phyloP scores from a whole-genome alignment of 1,140 invertebrate species.

The Papilio aristodemus region DNA sequence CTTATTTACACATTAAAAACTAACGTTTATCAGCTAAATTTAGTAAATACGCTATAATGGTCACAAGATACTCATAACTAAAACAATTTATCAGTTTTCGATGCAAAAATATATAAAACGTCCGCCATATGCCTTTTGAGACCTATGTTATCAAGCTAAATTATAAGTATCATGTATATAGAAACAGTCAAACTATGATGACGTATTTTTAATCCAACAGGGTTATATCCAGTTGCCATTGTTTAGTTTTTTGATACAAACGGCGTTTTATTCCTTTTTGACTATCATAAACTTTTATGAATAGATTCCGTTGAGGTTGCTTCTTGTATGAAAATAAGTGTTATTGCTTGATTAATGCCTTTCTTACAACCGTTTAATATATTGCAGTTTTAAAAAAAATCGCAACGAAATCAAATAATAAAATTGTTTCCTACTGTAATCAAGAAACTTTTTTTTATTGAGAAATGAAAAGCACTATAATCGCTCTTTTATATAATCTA shows the following conservation, averaged over 20 bases:
- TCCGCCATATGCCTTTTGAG: constrained; percentile 81
- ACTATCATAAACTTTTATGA: constrained; percentile 27
- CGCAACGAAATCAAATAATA: not conserved
- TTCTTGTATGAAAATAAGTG: not conserved
- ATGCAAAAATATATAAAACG: constrained; percentile 82
- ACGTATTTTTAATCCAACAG: constrained; percentile 48
- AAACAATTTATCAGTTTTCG: constrained; percentile 80
- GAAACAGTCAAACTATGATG: constrained; percentile 29
- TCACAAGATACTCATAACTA: constrained; percentile 80
- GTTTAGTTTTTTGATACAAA: constrained; percentile 42
- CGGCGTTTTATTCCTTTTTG: constrained; percentile 28
- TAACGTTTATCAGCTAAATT: constrained; percentile 78
- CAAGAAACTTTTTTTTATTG: constrained; percentile 2
- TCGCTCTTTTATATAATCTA: not conserved
- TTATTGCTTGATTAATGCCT: too few species aligned
- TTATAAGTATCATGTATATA: constrained; percentile 40
- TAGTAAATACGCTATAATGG: constrained; percentile 78
- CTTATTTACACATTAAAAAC: constrained; percentile 80
- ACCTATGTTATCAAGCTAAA: constrained; percentile 64
- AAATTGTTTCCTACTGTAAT: not conserved
- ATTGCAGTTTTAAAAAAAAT: not conserved
- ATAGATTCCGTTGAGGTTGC: constrained; percentile 5
- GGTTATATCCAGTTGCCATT: constrained; percentile 72
- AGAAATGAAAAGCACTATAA: not conserved
- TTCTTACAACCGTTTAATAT: too few species aligned